Evolutionary conservation across 1,140 invertebrate genomes (phyloP).

Genomic region (Pseudomyrmex pallidus): DNA sequence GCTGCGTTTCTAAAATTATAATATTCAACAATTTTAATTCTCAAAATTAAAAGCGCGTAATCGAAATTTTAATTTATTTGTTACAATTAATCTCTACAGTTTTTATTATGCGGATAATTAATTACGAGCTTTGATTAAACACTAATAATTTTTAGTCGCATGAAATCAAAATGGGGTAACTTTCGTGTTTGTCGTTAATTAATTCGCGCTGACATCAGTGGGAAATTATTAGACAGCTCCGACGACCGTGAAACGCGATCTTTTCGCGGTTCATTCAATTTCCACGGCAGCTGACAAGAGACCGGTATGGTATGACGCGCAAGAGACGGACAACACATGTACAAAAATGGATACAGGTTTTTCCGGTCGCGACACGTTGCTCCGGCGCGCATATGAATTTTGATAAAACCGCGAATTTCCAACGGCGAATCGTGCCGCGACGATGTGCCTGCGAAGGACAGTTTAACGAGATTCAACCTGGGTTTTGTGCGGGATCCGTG

Average conservation of each 20-base stretch:
- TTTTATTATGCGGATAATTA: slow-evolving; percentile 32
- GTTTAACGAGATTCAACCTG: slow-evolving; percentile 72
- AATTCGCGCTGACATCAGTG: background rate
- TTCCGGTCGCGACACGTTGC: background rate
- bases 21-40: too few relatives aligned
- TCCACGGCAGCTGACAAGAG: slow-evolving; percentile 43
- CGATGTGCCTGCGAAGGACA: slow-evolving; percentile 69
- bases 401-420: slow-evolving; percentile 73
- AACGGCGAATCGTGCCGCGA: slow-evolving; percentile 60
- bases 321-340: background rate
- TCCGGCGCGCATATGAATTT: slow-evolving; percentile 67
- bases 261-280: slow-evolving; percentile 67
- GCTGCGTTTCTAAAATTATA: background rate
- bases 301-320: background rate
- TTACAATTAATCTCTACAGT: background rate
- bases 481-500: slow-evolving; percentile 9
- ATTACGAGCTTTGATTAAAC: background rate
- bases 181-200: too few relatives aligned
- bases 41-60: too few relatives aligned
- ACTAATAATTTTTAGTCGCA: too few relatives aligned
- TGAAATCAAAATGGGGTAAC: too few relatives aligned
- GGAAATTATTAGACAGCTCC: slow-evolving; percentile 44
- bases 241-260: slow-evolving; percentile 36
- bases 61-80: background rate
- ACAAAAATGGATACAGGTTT: background rate